phyloP scores from a whole-genome alignment of 2,797 vertebrate genomes.

The Taeniopygia guttata region DNA sequence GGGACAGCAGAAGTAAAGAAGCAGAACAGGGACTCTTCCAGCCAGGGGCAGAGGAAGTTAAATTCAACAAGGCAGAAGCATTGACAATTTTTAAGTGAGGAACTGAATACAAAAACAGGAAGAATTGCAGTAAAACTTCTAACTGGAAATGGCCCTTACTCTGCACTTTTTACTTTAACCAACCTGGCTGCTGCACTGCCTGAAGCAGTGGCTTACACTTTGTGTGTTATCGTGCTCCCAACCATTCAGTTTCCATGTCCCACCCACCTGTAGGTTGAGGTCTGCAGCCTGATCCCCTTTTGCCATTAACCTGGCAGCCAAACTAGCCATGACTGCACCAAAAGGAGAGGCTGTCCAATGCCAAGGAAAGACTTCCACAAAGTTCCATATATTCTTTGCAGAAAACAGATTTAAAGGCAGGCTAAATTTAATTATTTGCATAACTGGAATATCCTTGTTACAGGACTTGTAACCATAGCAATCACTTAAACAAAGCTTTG shows the following conservation, averaged over 20 bases:
- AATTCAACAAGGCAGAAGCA: not conserved
- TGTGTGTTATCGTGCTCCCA: not conserved
- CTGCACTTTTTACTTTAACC: not conserved
- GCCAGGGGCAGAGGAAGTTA: not conserved
- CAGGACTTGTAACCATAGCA: slow-evolving; percentile 11
- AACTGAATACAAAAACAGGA: not conserved
- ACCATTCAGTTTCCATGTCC: not conserved
- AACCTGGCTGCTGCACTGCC: not conserved
- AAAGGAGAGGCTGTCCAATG: not conserved
- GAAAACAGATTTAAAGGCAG: not conserved
- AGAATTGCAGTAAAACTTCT: not conserved
- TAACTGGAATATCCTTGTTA: slow-evolving; percentile 67
- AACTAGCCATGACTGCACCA: not conserved
- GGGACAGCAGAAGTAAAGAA: not conserved
- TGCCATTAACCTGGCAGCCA: rapidly evolving
- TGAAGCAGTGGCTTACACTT: not conserved
- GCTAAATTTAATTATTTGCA: slow-evolving; percentile 66
- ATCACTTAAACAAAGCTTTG: slow-evolving; percentile 4
- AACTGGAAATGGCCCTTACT: not conserved
- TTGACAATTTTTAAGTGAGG: not conserved
- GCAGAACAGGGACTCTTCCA: not conserved
- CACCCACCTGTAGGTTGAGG: rapidly evolving
- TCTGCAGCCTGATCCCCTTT: not conserved
- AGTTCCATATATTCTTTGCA: not conserved
- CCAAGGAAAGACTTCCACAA: not conserved